phyloP scores from a whole-genome alignment of 2,113 vertebrate species.

The Calypte anna region DNA sequence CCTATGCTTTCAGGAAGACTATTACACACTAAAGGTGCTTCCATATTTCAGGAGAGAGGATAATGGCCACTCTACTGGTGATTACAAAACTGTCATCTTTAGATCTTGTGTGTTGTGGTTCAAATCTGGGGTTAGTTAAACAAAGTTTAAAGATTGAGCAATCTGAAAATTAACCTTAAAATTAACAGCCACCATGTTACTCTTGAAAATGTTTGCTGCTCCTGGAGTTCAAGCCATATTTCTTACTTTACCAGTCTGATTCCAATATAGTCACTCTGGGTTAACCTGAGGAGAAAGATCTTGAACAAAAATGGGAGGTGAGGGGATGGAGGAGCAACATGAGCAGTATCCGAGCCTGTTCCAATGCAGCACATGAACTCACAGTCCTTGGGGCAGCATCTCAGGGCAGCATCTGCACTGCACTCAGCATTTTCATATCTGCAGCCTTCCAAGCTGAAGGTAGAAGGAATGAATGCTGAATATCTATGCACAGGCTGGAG shows the following conservation, averaged over 20 bases:
- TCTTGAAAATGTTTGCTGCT: neutral
- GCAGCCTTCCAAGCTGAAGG: neutral
- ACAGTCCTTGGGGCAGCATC: accelerated
- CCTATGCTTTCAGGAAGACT: neutral
- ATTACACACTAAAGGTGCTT: neutral
- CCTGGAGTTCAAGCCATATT: neutral
- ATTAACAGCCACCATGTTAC: neutral
- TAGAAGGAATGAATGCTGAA: neutral
- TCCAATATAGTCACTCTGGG: neutral
- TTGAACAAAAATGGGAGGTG: neutral
- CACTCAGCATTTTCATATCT: neutral
- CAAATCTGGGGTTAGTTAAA: neutral
- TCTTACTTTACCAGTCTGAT: neutral
- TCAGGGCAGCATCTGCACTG: neutral
- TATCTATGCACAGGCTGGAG: accelerated
- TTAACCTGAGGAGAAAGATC: neutral
- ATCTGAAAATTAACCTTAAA: neutral
- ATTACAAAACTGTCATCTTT: neutral
- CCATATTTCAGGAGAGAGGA: neutral
- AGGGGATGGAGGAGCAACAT: accelerated
- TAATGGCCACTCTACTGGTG: neutral
- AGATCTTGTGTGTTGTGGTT: neutral
- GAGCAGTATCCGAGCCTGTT: neutral
- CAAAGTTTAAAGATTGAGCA: neutral
- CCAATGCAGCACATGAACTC: neutral